Evolutionary conservation across 2,888 invertebrate species (phyloP).

Genomic region (Nasonovia ribisnigri): DNA sequence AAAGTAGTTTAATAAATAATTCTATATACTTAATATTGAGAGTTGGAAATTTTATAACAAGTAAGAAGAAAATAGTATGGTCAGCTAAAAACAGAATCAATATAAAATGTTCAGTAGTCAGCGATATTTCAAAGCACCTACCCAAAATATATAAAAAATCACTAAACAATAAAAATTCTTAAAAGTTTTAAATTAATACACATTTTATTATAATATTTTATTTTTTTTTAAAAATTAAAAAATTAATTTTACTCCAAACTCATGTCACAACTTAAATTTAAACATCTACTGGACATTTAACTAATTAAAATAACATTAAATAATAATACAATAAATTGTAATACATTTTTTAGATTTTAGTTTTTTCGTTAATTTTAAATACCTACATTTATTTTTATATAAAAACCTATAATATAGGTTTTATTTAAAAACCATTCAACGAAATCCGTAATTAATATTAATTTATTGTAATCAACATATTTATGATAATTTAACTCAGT

Average conservation of each 20-base stretch:
- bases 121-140: neutral
- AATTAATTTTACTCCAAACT: neutral
- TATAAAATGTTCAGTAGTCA: neutral
- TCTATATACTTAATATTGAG: neutral
- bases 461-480: neutral
- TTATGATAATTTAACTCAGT: neutral
- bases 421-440: neutral
- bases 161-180: neutral
- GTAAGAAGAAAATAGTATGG: neutral
- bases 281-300: neutral
- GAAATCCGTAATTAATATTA: neutral
- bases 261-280: neutral
- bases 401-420: neutral
- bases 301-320: no score
- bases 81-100: constrained; percentile 17
- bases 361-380: neutral
- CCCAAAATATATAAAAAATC: neutral
- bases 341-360: neutral
- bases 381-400: neutral
- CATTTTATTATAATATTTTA: neutral
- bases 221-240: neutral
- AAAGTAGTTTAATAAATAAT: neutral
- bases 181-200: neutral
- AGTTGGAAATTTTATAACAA: neutral
- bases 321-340: no score